A percentile compares a stretch with the other conserved stretches of the same genome.
Conservation (phyloP, 2,888 invertebrate species). For the Allygus modestus region DNA sequence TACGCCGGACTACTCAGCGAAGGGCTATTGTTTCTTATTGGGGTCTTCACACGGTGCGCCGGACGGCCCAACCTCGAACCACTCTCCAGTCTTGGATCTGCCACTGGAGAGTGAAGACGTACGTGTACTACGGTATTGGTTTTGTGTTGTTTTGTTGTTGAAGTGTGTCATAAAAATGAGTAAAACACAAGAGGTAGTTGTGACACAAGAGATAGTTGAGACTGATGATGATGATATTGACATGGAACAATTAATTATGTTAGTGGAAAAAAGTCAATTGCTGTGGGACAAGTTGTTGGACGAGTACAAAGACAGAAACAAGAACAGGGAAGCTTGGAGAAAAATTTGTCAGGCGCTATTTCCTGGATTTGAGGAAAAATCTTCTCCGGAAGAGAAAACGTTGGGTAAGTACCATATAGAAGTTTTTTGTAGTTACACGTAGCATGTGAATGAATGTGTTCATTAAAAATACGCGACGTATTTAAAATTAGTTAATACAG, state of each 20-base stretch:
- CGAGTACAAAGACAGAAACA: constrained; percentile 21
- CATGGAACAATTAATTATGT: constrained; percentile 6
- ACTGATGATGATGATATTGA: constrained; percentile 6
- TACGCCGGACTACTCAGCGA: neutral
- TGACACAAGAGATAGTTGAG: constrained; percentile 26
- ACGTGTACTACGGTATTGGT: neutral
- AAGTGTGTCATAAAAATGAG: neutral
- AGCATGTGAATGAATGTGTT: constrained; percentile 10
- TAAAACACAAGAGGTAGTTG: constrained; percentile 28
- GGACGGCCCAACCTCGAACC: neutral
- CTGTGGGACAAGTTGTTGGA: constrained; percentile 34
- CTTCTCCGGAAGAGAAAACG: constrained; percentile 25
- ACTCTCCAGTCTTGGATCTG: constrained; percentile 19
- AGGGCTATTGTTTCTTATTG: neutral
- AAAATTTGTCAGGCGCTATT: constrained; percentile 43
- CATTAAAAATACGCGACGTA: neutral
- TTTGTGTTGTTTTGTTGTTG: constrained; percentile 21
- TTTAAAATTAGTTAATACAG: neutral
- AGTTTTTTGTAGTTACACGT: neutral
- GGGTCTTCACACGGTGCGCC: constrained; percentile 1
- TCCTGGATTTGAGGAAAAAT: constrained; percentile 32
- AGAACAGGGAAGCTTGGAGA: constrained; percentile 38
- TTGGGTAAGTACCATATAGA: constrained; percentile 27
- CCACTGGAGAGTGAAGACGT: constrained; percentile 23
- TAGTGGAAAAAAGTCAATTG: neutral